Evolutionary conservation across 1,140 invertebrate genomes (phyloP), one percentile per base, ranked within the genome.

Genomic region (Drosophila miranda): DNA sequence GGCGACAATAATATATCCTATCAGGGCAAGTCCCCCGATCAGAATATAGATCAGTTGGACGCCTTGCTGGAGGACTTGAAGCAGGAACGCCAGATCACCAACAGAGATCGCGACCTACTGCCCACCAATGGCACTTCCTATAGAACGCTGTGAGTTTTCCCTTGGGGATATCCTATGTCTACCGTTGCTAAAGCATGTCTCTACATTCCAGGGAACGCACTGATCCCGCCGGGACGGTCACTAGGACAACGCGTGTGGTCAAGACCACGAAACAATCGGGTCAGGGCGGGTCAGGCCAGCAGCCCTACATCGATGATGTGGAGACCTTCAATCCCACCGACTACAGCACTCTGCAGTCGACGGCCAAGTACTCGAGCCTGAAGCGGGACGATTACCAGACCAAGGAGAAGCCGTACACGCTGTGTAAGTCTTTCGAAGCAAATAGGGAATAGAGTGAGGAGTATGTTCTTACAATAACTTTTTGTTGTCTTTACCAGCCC

Each of bases 1-100:
- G 78, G 84, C 34, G 82, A 90, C 53, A 89, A 74, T 21, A 89
- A 58, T 63, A 19, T 51, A 3, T 80, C 75, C 13, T 90, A 90
- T 72, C 73, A 90, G 49, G 75, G 76, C 66, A 89, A 78, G 54
- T 51, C 67, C 11, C 23, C 60, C 59, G 91, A 92, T 71, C 92
- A 92, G 70, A 93, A 92, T 64, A 92, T 93, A 56, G 92, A 92
- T 89, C 92, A 93, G 74, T 83, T 93, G 61, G 92, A 93, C 82
- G 92, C 91, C 13, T 63, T 93, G 48, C 75, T 93, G 23, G 92
- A 92, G 74, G 92, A 93, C 75, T 73, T 93, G 55, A 92, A 93
- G 75, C 92, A 93, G 81, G 92, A 91, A 58, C 81, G 91, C 5
- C 75, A 90, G 57, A 80, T 75, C 3, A 89, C 78, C 14, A 82